A percentile compares a stretch with the other conserved stretches of the same genome.
Evolutionary conservation across 2,797 vertebrate species (phyloP).

Genomic region (Sandelia bainsii): DNA sequence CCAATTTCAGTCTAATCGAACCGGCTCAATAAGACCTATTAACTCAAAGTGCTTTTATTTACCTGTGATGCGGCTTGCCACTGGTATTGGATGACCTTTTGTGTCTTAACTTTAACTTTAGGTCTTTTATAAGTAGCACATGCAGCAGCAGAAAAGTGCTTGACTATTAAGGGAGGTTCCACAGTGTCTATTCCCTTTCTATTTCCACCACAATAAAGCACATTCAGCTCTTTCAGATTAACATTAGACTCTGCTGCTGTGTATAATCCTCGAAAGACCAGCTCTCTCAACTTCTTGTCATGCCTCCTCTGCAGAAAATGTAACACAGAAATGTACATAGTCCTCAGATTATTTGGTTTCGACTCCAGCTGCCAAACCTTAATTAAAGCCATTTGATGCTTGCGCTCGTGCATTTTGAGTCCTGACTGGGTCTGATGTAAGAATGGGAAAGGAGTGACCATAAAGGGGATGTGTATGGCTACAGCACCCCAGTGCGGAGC

Average conservation of each 20-base stretch:
- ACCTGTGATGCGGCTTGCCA: constrained; percentile 8
- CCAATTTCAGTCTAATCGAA: constrained; percentile 73
- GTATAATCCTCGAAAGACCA: constrained; percentile 41
- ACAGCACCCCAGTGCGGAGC: constrained; percentile 55
- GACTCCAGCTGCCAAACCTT: constrained; percentile 35
- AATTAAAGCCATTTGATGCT: constrained; percentile 63
- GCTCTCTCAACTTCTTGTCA: constrained; percentile 22
- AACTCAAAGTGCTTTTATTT: constrained; percentile 66
- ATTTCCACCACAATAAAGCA: constrained; percentile 23
- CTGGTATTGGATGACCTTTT: constrained; percentile 11
- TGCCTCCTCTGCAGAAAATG: constrained; percentile 40
- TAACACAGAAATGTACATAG: constrained; percentile 40
- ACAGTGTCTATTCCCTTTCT: constrained; percentile 12
- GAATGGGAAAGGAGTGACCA: constrained; percentile 54
- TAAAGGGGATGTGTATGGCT: constrained; percentile 66
- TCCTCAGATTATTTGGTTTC: constrained; percentile 38
- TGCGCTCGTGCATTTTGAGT: constrained; percentile 21
- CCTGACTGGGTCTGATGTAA: constrained; percentile 24
- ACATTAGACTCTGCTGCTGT: constrained; percentile 2
- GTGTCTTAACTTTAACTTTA: constrained; percentile 39
- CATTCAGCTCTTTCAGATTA: constrained; percentile 38
- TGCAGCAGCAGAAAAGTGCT: constrained; percentile 13
- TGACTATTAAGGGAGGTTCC: constrained; percentile 18
- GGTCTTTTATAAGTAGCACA: constrained; percentile 20
- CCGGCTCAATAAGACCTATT: constrained; percentile 61